A percentile compares a stretch with the other conserved stretches of the same genome.
phyloP scores from a whole-genome alignment of 2,888 invertebrate species.

The Drosophila cognata region DNA sequence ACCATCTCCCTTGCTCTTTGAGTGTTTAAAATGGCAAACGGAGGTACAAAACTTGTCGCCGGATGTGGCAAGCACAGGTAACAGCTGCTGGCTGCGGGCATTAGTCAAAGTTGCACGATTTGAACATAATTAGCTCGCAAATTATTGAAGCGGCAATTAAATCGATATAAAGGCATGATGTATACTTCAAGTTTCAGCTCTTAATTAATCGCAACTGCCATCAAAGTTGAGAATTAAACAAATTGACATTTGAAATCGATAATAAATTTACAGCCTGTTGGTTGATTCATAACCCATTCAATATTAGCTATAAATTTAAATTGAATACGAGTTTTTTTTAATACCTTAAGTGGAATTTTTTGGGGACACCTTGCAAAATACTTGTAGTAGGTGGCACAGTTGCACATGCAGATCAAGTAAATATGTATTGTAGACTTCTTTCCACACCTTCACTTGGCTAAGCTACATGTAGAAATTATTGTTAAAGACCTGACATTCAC shows the following conservation, averaged over 20 bases:
- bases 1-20: slow-evolving; percentile 3
- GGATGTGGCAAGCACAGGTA: slow-evolving; percentile 60
- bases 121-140: slow-evolving; percentile 68
- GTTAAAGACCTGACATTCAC: slow-evolving; percentile 19
- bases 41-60: slow-evolving; percentile 69
- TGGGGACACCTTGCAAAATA: background rate
- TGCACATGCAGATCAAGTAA: background rate
- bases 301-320: background rate
- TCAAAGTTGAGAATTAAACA: slow-evolving; percentile 19
- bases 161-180: slow-evolving; percentile 50
- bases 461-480: slow-evolving; percentile 21
- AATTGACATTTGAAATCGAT: slow-evolving; percentile 30
- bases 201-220: slow-evolving; percentile 44
- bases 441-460: background rate
- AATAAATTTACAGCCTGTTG: background rate
- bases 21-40: slow-evolving; percentile 48
- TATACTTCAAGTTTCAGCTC: slow-evolving; percentile 33
- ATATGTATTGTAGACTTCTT: background rate
- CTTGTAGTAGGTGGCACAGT: background rate
- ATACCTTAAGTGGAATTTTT: background rate
- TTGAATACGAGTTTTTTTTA: too few species aligned
- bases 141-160: slow-evolving; percentile 68
- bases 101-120: slow-evolving; percentile 32
- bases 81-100: slow-evolving; percentile 41
- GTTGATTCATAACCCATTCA: background rate